Conservation (phyloP, 2,888 invertebrate genomes). For the Iselma pallidipennis region DNA sequence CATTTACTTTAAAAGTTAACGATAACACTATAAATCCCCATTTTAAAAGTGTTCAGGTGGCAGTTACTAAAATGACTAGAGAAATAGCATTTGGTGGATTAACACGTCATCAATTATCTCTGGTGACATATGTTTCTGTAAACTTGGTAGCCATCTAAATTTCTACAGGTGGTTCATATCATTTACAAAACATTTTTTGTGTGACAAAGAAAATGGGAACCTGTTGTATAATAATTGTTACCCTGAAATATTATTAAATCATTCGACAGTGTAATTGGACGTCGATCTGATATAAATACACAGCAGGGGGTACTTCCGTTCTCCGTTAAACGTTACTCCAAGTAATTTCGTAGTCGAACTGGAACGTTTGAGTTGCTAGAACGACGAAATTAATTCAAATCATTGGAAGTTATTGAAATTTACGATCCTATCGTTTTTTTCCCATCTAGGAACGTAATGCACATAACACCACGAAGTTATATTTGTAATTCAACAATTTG, state of each 20-base stretch:
- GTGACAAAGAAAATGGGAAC: background rate
- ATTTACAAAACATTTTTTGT: background rate
- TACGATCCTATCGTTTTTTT: conserved; percentile 5
- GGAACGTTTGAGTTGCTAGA: background rate
- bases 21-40: conserved; percentile 9
- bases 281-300: too few species aligned
- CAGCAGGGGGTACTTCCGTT: background rate
- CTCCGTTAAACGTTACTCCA: background rate
- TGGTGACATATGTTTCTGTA: background rate
- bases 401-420: conserved; percentile 5
- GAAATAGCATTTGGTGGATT: conserved; percentile 23
- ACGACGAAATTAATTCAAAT: conserved; percentile 10
- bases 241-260: too few species aligned
- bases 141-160: too few species aligned
- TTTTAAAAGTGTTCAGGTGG: conserved; percentile 14
- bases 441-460: background rate
- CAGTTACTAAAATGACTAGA: too few species aligned
- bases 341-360: conserved; percentile 9
- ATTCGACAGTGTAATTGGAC: too few species aligned
- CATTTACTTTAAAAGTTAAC: background rate
- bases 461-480: too few species aligned
- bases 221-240: background rate
- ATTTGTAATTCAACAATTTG: too few species aligned
- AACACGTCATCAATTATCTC: too few species aligned
- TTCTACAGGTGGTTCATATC: background rate